Evolutionary conservation across 2,113 vertebrate species (phyloP).

Genomic region (Phyllopteryx taeniolatus): DNA sequence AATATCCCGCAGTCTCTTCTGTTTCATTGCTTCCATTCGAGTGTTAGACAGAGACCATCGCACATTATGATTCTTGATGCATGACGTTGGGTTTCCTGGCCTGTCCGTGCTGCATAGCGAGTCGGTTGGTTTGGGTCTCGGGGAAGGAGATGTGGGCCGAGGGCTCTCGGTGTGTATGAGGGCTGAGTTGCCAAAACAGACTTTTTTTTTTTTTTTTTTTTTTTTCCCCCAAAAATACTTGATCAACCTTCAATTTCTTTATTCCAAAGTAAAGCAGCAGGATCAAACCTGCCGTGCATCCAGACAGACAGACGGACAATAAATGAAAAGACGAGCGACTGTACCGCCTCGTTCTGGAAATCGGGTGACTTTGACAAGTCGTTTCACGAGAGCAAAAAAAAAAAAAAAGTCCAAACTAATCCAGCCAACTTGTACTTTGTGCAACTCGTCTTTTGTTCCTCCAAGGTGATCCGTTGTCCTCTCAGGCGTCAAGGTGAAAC

Average conservation of each 20-base stretch:
- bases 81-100: slow-evolving; percentile 16
- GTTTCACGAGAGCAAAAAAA: slow-evolving; percentile 9
- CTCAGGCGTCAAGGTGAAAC: slow-evolving; percentile 51
- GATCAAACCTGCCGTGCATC: slow-evolving; percentile 5
- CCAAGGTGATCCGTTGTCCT: slow-evolving; percentile 49
- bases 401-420: slow-evolving; percentile 2
- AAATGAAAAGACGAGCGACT: slow-evolving; percentile 7
- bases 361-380: slow-evolving; percentile 12
- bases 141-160: slow-evolving; percentile 29
- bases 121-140: slow-evolving; percentile 22
- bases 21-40: neutral
- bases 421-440: slow-evolving; percentile 14
- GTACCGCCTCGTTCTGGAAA: slow-evolving; percentile 4
- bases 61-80: neutral
- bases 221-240: too few relatives aligned
- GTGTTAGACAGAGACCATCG: slow-evolving; percentile 4
- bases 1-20: slow-evolving; percentile 15
- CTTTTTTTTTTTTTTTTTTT: too few relatives aligned
- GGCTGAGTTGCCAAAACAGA: slow-evolving; percentile 15
- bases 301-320: slow-evolving; percentile 30
- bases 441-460: slow-evolving; percentile 29
- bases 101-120: slow-evolving; percentile 50
- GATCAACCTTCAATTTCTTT: too few relatives aligned
- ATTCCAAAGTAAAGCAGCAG: neutral
- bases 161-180: slow-evolving; percentile 34